Percentiles rank a stretch among this genome's conserved stretches.
phyloP scores from a whole-genome alignment of 2,797 vertebrate genomes.

The Erethizon dorsatum region DNA sequence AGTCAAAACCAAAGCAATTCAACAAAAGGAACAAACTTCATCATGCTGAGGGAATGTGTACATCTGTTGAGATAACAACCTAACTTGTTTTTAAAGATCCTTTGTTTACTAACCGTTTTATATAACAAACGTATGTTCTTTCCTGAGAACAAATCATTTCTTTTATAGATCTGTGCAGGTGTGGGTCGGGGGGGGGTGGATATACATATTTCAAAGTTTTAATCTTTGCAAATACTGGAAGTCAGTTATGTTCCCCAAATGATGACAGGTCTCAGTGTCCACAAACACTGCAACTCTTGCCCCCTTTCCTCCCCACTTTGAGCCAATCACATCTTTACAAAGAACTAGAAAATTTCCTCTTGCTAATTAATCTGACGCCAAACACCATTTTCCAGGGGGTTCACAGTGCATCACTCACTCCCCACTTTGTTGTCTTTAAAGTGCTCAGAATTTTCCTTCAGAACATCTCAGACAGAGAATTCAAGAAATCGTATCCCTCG shows the following conservation, averaged over 20 bases:
- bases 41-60: neutral
- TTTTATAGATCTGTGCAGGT: conserved; percentile 31
- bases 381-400: neutral
- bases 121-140: neutral
- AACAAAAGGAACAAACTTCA: conserved; percentile 37
- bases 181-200: fast-evolving
- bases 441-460: conserved; percentile 50
- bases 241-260: neutral
- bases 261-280: neutral
- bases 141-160: conserved; percentile 40
- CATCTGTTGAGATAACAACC: neutral
- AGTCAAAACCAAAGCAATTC: conserved; percentile 39
- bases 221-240: conserved; percentile 58
- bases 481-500: neutral
- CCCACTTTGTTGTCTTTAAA: conserved; percentile 18
- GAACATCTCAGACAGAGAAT: conserved; percentile 74
- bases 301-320: neutral
- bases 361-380: neutral
- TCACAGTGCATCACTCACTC: neutral
- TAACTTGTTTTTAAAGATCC: conserved; percentile 9
- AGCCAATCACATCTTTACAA: conserved; percentile 11
- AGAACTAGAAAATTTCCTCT: conserved; percentile 23
- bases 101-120: conserved; percentile 23
- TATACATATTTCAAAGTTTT: neutral
- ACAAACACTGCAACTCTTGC: neutral